phyloP scores from a whole-genome alignment of 2,797 vertebrate genomes.

The Ispidina picta region DNA sequence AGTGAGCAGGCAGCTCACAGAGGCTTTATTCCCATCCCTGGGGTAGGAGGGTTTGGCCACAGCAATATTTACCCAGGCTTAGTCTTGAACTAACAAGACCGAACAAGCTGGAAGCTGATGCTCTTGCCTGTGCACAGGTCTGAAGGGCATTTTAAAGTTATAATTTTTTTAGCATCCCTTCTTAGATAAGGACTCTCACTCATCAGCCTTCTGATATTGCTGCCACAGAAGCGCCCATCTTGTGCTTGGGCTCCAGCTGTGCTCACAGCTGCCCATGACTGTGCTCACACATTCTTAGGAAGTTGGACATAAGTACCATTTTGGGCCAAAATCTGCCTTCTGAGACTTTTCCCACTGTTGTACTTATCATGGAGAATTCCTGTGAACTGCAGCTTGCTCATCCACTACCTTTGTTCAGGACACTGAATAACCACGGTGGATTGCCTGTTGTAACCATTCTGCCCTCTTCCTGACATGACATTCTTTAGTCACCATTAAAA shows the following conservation, averaged over 20 bases:
- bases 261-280: neutral
- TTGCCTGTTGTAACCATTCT: neutral
- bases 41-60: neutral
- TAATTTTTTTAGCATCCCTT: neutral
- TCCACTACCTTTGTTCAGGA: neutral
- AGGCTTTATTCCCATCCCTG: neutral
- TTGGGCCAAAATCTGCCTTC: slow-evolving; percentile 30
- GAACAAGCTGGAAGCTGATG: neutral
- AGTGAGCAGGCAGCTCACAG: neutral
- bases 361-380: neutral
- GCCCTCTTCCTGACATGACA: neutral
- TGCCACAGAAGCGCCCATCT: neutral
- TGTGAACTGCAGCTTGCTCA: slow-evolving; percentile 9
- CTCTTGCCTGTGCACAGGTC: neutral
- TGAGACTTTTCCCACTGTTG: neutral
- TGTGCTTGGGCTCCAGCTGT: neutral
- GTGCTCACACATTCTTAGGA: neutral
- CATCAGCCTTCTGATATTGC: neutral
- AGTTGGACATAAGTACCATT: neutral
- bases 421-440: neutral
- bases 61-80: neutral
- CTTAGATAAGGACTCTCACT: neutral
- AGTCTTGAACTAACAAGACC: slow-evolving; percentile 24
- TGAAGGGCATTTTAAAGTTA: neutral
- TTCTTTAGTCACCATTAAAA: neutral